Conservation (phyloP, 2,888 invertebrate genomes). For the Adela reaumurella region DNA sequence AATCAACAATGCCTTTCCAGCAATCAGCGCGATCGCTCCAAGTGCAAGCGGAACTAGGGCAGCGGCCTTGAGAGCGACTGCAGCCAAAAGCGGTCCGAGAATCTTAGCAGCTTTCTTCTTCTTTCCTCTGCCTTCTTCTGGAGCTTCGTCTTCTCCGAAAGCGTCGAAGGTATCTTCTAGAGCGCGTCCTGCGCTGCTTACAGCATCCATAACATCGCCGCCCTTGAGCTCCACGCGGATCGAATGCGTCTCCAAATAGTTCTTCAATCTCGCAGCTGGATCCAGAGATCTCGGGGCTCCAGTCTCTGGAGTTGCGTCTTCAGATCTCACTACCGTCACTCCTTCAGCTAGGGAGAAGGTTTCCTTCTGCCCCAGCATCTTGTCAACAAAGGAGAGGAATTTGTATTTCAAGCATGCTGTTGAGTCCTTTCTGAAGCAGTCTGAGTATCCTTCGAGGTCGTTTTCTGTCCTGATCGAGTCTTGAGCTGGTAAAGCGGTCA, state of each 20-base stretch:
- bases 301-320: conserved; percentile 65
- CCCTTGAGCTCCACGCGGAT: conserved; percentile 83
- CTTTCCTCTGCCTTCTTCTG: conserved; percentile 68
- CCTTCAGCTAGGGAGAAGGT: conserved; percentile 77
- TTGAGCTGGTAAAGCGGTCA: conserved; percentile 66
- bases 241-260: conserved; percentile 76
- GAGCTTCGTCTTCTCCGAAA: conserved; percentile 56
- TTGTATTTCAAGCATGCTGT: conserved; percentile 84
- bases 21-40: conserved; percentile 79
- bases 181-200: conserved; percentile 76
- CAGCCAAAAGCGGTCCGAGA: conserved; percentile 71
- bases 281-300: conserved; percentile 74
- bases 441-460: conserved; percentile 75
- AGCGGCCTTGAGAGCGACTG: conserved; percentile 74
- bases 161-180: conserved; percentile 70
- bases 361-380: conserved; percentile 77
- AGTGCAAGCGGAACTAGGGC: conserved; percentile 74
- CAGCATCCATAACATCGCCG: conserved; percentile 75
- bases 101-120: conserved; percentile 82
- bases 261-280: conserved; percentile 67
- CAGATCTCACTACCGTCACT: conserved; percentile 76
- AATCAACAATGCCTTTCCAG: conserved; percentile 79
- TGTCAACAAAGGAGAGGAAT: conserved; percentile 82
- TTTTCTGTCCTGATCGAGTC: conserved; percentile 69
- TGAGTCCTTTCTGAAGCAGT: conserved; percentile 79